Percentiles rank a stretch among this genome's conserved stretches.
Conservation (phyloP, 2,888 invertebrate genomes). For the Spicauda simplicius region DNA sequence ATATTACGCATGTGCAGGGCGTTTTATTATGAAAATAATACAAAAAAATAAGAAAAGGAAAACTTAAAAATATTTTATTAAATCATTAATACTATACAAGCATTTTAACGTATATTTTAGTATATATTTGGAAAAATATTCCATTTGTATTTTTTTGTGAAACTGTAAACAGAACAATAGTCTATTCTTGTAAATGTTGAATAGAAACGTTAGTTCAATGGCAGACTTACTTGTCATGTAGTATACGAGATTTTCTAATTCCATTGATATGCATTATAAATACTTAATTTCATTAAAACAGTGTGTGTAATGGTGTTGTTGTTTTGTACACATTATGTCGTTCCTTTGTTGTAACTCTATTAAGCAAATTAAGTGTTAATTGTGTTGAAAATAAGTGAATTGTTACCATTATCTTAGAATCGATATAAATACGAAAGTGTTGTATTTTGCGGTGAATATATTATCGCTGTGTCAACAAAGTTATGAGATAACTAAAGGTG, state of each 20-base stretch:
- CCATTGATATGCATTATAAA: constrained; percentile 43
- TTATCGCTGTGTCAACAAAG: constrained; percentile 72
- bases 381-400: constrained; percentile 46
- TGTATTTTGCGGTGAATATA: constrained; percentile 65
- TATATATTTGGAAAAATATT: too few relatives aligned
- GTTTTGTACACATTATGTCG: constrained; percentile 22
- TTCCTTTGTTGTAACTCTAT: not conserved
- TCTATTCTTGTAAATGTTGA: not conserved
- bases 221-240: constrained; percentile 68
- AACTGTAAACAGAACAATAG: not conserved
- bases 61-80: too few relatives aligned
- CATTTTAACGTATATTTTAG: too few relatives aligned
- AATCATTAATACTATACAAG: too few relatives aligned
- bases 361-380: constrained; percentile 11
- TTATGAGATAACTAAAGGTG: constrained; percentile 74
- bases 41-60: too few relatives aligned
- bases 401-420: constrained; percentile 63
- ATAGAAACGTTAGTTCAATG: constrained; percentile 62
- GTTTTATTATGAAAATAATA: too few relatives aligned
- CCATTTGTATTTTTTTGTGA: too few relatives aligned
- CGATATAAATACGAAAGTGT: constrained; percentile 72
- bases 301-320: constrained; percentile 19
- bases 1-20: too few relatives aligned
- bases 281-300: constrained; percentile 31
- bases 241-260: constrained; percentile 52